phyloP scores from a whole-genome alignment of 2,797 vertebrate genomes.

The Sebastes vulpes region DNA sequence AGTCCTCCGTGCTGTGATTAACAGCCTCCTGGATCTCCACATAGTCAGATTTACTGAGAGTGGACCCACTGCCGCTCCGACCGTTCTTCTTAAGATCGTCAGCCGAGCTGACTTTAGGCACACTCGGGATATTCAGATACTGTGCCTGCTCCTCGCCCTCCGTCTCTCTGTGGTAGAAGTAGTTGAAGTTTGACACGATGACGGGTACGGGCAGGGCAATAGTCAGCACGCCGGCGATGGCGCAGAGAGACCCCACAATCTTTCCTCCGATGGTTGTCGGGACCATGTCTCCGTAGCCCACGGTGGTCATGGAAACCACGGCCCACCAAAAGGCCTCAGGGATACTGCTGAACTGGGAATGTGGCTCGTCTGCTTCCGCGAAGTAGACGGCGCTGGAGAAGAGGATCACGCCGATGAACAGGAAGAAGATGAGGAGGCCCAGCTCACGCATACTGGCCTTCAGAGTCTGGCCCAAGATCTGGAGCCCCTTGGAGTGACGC shows the following conservation, averaged over 20 bases:
- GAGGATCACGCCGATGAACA: constrained; percentile 99
- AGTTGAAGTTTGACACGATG: constrained; percentile 99
- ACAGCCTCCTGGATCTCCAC: constrained; percentile 98
- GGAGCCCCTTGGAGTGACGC: constrained; percentile 96
- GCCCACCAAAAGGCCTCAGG: constrained; percentile 99
- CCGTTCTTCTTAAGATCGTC: constrained; percentile 94
- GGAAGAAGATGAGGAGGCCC: constrained; percentile 97
- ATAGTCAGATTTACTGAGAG: constrained; percentile 96
- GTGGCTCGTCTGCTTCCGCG: constrained; percentile 94
- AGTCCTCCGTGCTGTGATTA: constrained; percentile 95
- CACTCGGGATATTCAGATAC: constrained; percentile 94
- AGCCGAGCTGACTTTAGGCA: constrained; percentile 90
- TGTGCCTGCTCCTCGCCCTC: constrained; percentile 98
- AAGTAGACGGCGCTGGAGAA: constrained; percentile 99
- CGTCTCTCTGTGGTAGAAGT: constrained; percentile 98
- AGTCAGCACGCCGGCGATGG: constrained; percentile 97
- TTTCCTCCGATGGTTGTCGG: constrained; percentile 98
- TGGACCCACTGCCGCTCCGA: constrained; percentile 94
- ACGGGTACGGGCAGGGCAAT: constrained; percentile 97
- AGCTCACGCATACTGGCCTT: constrained; percentile 98
- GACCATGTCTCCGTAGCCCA: constrained; percentile 98
- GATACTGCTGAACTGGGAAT: constrained; percentile 96
- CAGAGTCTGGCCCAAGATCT: constrained; percentile 97
- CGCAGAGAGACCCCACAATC: constrained; percentile 97
- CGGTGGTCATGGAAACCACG: constrained; percentile 99